Percentiles rank a stretch among this genome's conserved stretches.
phyloP scores from a whole-genome alignment of 2,797 vertebrate genomes.

The Astyanax mexicanus region DNA sequence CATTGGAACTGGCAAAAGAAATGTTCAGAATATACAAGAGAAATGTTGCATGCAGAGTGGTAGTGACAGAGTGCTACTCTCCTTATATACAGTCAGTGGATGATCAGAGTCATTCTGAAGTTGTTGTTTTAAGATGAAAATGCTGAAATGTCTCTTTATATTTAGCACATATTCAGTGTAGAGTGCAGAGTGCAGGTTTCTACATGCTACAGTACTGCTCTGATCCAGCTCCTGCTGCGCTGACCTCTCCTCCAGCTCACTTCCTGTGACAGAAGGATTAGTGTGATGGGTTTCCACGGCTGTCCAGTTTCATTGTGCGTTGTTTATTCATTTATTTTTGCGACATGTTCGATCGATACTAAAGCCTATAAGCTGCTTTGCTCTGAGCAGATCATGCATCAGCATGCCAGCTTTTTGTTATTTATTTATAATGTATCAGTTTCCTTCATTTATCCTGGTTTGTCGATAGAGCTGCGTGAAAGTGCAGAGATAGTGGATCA shows the following conservation, averaged over 20 bases:
- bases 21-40: too few relatives aligned
- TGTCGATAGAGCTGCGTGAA: background rate
- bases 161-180: background rate
- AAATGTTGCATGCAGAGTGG: too few relatives aligned
- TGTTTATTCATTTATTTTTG: conserved; percentile 53
- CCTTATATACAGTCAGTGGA: too few relatives aligned
- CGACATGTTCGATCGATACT: conserved; percentile 47
- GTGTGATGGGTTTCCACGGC: conserved; percentile 38
- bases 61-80: too few relatives aligned
- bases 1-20: too few relatives aligned
- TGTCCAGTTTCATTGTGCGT: conserved; percentile 47
- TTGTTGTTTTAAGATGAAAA: too few relatives aligned
- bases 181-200: background rate
- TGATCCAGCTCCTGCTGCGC: background rate
- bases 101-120: too few relatives aligned
- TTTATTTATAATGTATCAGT: conserved; percentile 16
- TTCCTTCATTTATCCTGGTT: background rate
- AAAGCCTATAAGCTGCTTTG: conserved; percentile 63
- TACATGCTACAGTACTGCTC: background rate
- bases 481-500: background rate
- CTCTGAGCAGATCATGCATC: conserved; percentile 22
- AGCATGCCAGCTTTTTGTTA: conserved; percentile 10
- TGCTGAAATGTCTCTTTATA: background rate
- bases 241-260: background rate
- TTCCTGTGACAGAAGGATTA: conserved; percentile 42